Evolutionary conservation across 2,113 vertebrate genomes (phyloP), one percentile per base, ranked within the genome.

Genomic region (Laterallus jamaicensis): DNA sequence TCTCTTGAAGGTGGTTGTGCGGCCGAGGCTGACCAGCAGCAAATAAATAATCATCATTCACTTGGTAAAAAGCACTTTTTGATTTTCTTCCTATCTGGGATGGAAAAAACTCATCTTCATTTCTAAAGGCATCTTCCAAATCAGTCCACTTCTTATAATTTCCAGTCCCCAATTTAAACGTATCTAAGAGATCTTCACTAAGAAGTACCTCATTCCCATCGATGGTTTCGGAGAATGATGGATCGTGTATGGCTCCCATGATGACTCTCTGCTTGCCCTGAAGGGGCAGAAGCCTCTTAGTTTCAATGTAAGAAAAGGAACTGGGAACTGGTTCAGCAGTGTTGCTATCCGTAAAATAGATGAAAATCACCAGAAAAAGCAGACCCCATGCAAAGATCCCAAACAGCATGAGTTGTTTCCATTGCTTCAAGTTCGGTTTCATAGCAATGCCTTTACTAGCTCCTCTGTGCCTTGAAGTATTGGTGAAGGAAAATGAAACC

Each of bases 381-480:
- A 99, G 97, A 20, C 97, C 99, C 99, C 99, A 99, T 47, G 98
- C 98, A 88, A 99, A 98, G 95, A 99, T 99, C 75, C 98, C 99
- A 77, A 98, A 98, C 82, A 99, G 98, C 97, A 98, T 98, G 77
- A 99, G 96, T 97, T 98, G 98, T 97, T 99, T 98, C 99, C 99
- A 99, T 97, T 99, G 99, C 97, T 99, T 99, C 98, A 99, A 97
- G 90, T 98, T 99, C 80, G 99, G 98, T 98, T 99, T 99, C 99
- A 99, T 99, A 98, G 98, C 98, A 98, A 93, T 95, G 84, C 90
- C 90, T 95, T 88, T 90, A 87, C 81, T 89, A 95, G 87, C 44
- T 81, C 86, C 83, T 97, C 92, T 90, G 88, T 73, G 91, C 62
- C 86, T 96, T 94, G 95, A 97, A 96, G 93, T 91, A 79, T 35